Evolutionary conservation across 2,113 vertebrate species (phyloP).

Genomic region (Odontophorus gujanensis): DNA sequence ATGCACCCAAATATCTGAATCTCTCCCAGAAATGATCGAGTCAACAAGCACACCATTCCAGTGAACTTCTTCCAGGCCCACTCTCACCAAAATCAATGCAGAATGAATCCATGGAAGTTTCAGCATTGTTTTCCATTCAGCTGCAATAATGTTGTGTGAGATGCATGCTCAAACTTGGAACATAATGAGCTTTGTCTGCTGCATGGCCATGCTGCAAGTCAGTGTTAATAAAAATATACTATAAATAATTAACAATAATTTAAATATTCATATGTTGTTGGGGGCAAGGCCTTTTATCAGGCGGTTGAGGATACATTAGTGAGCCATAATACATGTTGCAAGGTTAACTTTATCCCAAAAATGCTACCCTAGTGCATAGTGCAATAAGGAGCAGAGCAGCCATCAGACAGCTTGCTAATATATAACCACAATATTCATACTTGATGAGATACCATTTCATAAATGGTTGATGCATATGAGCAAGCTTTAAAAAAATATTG

Average conservation of each 20-base stretch:
- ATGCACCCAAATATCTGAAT: background rate
- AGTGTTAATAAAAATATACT: conserved; percentile 72
- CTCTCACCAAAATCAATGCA: background rate
- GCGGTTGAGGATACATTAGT: conserved; percentile 68
- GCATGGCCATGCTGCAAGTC: conserved; percentile 55
- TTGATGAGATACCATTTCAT: conserved; percentile 67
- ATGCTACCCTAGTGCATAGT: conserved; percentile 36
- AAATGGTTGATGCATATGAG: conserved; percentile 62
- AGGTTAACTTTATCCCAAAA: conserved; percentile 75
- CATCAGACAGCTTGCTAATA: conserved; percentile 71
- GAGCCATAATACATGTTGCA: conserved; percentile 67
- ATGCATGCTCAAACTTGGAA: background rate
- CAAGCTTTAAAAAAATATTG: conserved; percentile 66
- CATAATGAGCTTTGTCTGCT: background rate
- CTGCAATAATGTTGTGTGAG: background rate
- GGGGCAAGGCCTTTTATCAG: conserved; percentile 83
- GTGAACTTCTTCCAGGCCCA: background rate
- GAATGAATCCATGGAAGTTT: background rate
- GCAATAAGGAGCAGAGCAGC: conserved; percentile 43
- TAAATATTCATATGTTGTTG: conserved; percentile 89
- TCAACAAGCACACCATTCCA: background rate
- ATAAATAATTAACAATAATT: conserved; percentile 87
- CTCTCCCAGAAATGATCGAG: background rate
- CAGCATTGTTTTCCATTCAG: background rate
- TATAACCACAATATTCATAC: conserved; percentile 69